These are phyloP conservation scores for Trachelus tabidus DNA, from an alignment of 2,888 invertebrate species.

Conservation along the genomic window DNA sequence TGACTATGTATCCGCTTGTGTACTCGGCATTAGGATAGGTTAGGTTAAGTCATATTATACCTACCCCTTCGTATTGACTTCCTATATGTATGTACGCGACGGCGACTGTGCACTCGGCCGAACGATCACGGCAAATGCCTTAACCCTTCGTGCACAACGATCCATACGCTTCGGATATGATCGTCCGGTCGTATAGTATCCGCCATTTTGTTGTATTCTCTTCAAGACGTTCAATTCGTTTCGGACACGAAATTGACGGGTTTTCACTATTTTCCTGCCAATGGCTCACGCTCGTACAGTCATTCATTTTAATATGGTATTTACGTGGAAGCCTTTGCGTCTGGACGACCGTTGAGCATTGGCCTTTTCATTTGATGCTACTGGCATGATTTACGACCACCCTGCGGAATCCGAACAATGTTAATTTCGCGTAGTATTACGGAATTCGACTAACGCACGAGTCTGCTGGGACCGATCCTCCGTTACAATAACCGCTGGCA, in stretches of 20 bases:
- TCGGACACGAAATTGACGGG: background rate
- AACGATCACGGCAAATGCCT: background rate
- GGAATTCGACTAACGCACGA: constrained; percentile 33
- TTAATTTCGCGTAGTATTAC: constrained; percentile 57
- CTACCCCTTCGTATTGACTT: background rate
- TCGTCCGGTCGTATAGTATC: background rate
- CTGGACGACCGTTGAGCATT: background rate
- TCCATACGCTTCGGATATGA: background rate
- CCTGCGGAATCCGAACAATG: constrained; percentile 60
- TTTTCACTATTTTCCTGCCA: background rate
- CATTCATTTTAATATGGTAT: background rate
- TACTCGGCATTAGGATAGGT: background rate
- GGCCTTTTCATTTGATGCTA: background rate
- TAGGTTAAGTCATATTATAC: background rate
- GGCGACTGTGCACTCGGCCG: background rate
- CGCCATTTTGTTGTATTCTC: background rate
- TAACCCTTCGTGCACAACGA: background rate
- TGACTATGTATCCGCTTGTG: background rate
- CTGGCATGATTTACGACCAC: constrained; percentile 49
- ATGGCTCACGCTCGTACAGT: background rate
- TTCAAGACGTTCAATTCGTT: background rate
- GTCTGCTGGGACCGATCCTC: background rate
- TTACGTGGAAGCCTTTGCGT: background rate
- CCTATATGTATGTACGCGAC: background rate
- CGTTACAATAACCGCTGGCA: background rate